Evolutionary conservation across 2,888 invertebrate genomes (phyloP), one percentile per base, ranked within the genome.

Genomic region (Thymelicus sylvestris): DNA sequence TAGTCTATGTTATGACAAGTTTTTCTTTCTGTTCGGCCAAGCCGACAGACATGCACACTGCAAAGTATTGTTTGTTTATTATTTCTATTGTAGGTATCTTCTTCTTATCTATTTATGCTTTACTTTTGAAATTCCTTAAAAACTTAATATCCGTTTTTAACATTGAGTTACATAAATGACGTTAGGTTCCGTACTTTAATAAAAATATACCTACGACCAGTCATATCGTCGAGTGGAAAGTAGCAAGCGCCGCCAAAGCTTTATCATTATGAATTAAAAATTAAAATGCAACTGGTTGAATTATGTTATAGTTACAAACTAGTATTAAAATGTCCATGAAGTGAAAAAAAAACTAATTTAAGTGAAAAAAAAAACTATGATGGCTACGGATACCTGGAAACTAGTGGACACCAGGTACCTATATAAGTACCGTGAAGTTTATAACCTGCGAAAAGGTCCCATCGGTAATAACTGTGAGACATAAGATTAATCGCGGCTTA

Each of bases 401-500:
- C 39, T 50, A 68, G 39, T 55, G 19, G 55, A 24, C 38, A 15
- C 31, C 55, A 62, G 12, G 62, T 41, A 48, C 48, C 61, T 62
- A 52, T 64, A 64, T 47, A 31, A 31, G 57, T 44, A 55, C 8
- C 8, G 50, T 15, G 38, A 68, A 68, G 62, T 69, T 52, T 69
- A 69, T 57, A 55, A 64, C 57, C 64, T 64, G 57, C 69, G 69
- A 69, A 48, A 63, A 64, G 63, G 57, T 59, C 47, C 38, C 44
- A 38, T 69, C 57, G 48, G 69, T 69, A 69, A 69, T 69, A 69
- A 69, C 68, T 63, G 63, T 47, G 48, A 63, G 69, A 63, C 57
- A 55, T 41, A 69, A 64, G 69, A 69, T 69, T 69, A 69, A 69
- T 69, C 48, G 63, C 63, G 57, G 57, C 63, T 69, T 69, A 59